phyloP scores from a whole-genome alignment of 2,113 vertebrate genomes.

The Argyrosomus japonicus region DNA sequence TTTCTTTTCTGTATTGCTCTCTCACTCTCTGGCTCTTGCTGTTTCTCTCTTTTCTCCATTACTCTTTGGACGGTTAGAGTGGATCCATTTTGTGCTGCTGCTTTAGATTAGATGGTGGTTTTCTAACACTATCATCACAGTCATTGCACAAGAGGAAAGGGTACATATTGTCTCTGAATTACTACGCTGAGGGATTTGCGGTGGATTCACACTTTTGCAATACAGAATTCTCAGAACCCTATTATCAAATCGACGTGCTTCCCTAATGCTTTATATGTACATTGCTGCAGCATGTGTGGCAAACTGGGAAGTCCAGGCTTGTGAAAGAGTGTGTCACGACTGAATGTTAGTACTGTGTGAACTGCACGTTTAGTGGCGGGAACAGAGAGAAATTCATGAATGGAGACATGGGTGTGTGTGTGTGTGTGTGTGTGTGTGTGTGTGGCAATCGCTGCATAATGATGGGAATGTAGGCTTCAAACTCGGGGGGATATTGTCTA shows the following conservation, averaged over 20 bases:
- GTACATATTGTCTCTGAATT: constrained; percentile 58
- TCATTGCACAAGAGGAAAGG: constrained; percentile 50
- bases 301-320: constrained; percentile 62
- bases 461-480: constrained; percentile 47
- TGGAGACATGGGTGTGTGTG: constrained; percentile 54
- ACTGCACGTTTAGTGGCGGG: constrained; percentile 59
- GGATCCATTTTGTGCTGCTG: constrained; percentile 22
- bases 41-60: background rate
- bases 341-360: constrained; percentile 8
- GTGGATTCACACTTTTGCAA: constrained; percentile 54
- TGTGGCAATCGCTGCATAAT: constrained; percentile 35
- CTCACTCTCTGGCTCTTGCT: background rate
- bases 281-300: constrained; percentile 24
- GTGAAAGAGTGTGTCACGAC: constrained; percentile 57
- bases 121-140: constrained; percentile 32
- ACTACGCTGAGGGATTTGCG: constrained; percentile 11
- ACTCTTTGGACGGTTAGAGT: background rate
- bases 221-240: constrained; percentile 26
- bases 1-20: background rate
- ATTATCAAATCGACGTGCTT: constrained; percentile 17
- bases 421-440: constrained; percentile 28
- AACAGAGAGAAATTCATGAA: constrained; percentile 71
- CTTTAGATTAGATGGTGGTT: constrained; percentile 48
- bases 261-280: background rate
- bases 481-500: constrained; percentile 37